Evolutionary conservation across 2,888 invertebrate species (phyloP).

Genomic region (Neoitamus cyanurus): DNA sequence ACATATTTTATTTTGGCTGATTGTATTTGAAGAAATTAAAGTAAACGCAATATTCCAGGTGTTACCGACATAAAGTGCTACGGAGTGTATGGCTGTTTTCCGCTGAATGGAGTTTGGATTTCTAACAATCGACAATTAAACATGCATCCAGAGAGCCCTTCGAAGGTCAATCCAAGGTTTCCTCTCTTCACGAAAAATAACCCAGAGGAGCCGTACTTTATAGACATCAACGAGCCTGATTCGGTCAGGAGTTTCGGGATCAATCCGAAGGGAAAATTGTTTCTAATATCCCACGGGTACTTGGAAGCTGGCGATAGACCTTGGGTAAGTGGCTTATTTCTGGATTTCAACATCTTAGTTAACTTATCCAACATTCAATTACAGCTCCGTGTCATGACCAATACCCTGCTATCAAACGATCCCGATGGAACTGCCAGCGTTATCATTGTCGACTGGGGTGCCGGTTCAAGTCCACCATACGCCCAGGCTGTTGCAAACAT

Average conservation of each 20-base stretch:
- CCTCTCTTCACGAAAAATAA: conserved; percentile 70
- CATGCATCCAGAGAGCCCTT: conserved; percentile 79
- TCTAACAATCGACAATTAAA: conserved; percentile 82
- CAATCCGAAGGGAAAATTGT: conserved; percentile 74
- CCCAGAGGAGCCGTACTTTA: conserved; percentile 69
- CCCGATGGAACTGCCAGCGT: conserved; percentile 79
- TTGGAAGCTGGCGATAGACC: conserved; percentile 82
- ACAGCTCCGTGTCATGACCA: conserved; percentile 76
- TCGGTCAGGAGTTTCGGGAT: conserved; percentile 74
- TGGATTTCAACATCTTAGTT: neutral
- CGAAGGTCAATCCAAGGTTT: conserved; percentile 70
- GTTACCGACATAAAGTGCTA: conserved; percentile 69
- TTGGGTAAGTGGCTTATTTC: conserved; percentile 73
- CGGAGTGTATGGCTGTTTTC: conserved; percentile 84
- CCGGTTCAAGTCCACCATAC: conserved; percentile 88
- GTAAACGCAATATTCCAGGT: neutral
- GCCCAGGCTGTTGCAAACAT: conserved; percentile 93
- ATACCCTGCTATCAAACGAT: conserved; percentile 74
- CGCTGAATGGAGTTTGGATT: conserved; percentile 81
- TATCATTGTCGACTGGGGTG: conserved; percentile 86
- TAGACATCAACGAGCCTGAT: conserved; percentile 76
- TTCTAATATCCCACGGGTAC: conserved; percentile 87
- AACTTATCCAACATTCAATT: conserved; percentile 45
- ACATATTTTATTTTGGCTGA: too few relatives aligned
- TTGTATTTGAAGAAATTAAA: too few relatives aligned